Percentiles rank a stretch among this genome's conserved stretches.
Conservation (phyloP, 2,113 vertebrate genomes). For the Malaclemys terrapin region DNA sequence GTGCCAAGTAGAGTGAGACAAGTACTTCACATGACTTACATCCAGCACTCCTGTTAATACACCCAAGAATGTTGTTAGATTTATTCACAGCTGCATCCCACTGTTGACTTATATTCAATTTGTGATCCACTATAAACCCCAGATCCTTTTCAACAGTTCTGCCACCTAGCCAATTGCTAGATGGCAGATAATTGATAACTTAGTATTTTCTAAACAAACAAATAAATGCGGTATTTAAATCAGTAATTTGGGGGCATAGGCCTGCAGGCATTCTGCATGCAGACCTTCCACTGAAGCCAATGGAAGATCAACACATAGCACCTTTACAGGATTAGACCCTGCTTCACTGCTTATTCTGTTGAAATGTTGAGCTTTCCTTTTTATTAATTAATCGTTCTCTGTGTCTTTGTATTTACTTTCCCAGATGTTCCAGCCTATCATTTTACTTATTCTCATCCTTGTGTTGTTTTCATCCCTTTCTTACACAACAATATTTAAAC, state of each 20-base stretch:
- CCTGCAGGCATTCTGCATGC: conserved; percentile 59
- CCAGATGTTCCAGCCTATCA: conserved; percentile 99
- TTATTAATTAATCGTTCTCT: conserved; percentile 82
- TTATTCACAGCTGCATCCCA: background rate
- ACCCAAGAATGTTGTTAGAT: background rate
- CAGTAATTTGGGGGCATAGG: background rate
- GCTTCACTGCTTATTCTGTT: conserved; percentile 58
- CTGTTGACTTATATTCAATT: background rate
- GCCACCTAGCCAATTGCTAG: no score
- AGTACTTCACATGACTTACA: background rate
- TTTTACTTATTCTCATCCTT: conserved; percentile 99
- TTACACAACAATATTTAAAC: conserved; percentile 99
- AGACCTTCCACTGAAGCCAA: conserved; percentile 27
- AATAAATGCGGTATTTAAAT: background rate
- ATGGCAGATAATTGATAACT: background rate
- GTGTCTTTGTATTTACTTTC: conserved; percentile 83
- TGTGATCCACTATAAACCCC: background rate
- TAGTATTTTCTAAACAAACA: conserved; percentile 1
- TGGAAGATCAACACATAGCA: conserved; percentile 29
- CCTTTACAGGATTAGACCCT: conserved; percentile 42
- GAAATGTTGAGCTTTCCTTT: conserved; percentile 54
- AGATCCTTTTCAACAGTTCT: background rate
- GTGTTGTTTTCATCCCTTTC: conserved; percentile 99
- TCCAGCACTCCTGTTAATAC: background rate
- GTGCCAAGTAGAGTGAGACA: background rate